Percentiles rank a stretch among this genome's conserved stretches.
Evolutionary conservation across 2,888 invertebrate genomes (phyloP).

Genomic region (Eupithecia tripunctaria): DNA sequence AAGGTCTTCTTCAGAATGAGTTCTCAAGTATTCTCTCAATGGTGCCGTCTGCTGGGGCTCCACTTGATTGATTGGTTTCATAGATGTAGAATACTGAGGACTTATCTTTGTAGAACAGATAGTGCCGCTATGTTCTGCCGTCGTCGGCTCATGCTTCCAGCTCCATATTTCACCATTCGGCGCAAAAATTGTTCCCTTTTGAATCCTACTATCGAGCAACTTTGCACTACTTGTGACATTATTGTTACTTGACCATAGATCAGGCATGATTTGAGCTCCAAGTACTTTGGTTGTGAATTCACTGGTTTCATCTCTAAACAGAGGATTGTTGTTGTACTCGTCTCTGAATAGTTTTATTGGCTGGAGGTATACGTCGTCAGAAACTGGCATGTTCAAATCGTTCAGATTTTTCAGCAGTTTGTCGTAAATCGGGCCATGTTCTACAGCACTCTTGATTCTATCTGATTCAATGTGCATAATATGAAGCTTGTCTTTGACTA

Average conservation of each 20-base stretch:
- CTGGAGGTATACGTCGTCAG: constrained; percentile 81
- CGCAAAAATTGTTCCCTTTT: constrained; percentile 81
- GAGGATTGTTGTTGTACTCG: constrained; percentile 81
- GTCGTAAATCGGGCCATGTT: constrained; percentile 85
- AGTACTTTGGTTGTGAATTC: constrained; percentile 80
- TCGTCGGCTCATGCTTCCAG: constrained; percentile 81
- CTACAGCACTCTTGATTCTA: constrained; percentile 84
- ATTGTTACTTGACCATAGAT: constrained; percentile 74
- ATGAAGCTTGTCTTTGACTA: constrained; percentile 81
- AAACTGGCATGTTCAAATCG: constrained; percentile 80
- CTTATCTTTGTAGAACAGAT: constrained; percentile 78
- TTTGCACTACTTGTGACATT: constrained; percentile 75
- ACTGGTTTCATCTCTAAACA: constrained; percentile 82
- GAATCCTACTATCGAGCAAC: constrained; percentile 71
- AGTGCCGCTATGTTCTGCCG: constrained; percentile 76
- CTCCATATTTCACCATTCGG: constrained; percentile 83
- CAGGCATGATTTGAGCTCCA: constrained; percentile 76
- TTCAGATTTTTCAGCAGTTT: constrained; percentile 82
- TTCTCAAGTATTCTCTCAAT: constrained; percentile 71
- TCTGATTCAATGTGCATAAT: constrained; percentile 82
- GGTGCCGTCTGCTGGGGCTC: constrained; percentile 78
- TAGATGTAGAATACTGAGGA: constrained; percentile 77
- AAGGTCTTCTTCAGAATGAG: constrained; percentile 71
- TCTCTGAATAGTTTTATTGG: constrained; percentile 84
- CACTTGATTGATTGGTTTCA: constrained; percentile 74